Percentiles rank a stretch among this genome's conserved stretches.
These are phyloP conservation scores for Spodoptera frugiperda DNA, from an alignment of 1,140 invertebrate genomes.

Conservation along the genomic window DNA sequence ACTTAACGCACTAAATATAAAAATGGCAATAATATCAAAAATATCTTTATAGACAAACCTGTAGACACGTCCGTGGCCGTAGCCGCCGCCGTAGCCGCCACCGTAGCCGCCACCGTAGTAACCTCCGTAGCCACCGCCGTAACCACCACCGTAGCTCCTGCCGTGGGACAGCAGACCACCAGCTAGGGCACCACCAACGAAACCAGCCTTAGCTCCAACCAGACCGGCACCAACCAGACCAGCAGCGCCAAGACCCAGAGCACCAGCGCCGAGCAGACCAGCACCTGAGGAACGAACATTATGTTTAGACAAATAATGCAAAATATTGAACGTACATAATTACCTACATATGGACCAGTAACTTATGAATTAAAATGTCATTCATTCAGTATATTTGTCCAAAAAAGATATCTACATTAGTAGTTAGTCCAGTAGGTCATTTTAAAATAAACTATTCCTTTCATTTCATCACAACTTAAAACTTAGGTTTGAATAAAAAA, in stretches of 20 bases:
- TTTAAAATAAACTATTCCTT: too few relatives aligned
- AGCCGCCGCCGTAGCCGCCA: conserved; percentile 54
- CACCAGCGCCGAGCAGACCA: conserved; percentile 61
- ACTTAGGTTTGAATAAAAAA: too few relatives aligned
- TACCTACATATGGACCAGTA: too few relatives aligned
- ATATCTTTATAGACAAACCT: conserved; percentile 47
- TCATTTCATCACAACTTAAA: too few relatives aligned
- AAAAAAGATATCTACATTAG: too few relatives aligned
- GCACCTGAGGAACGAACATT: conserved; percentile 49
- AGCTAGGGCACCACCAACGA: conserved; percentile 74
- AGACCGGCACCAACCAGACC: conserved; percentile 65
- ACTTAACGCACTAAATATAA: background rate
- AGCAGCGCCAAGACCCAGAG: conserved; percentile 52
- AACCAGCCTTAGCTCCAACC: conserved; percentile 72
- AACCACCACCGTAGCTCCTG: conserved; percentile 65
- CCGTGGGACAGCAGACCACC: conserved; percentile 59
- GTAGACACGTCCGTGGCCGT: conserved; percentile 51
- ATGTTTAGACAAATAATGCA: background rate
- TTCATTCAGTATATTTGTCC: too few relatives aligned
- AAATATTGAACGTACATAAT: too few relatives aligned
- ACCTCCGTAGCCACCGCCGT: conserved; percentile 52
- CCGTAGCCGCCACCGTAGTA: conserved; percentile 58
- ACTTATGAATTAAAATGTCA: too few relatives aligned
- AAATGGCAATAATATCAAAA: conserved; percentile 25
- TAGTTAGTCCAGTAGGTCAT: too few relatives aligned